Evolutionary conservation across 2,888 invertebrate genomes (phyloP).

Genomic region (Aphodius sticticus): DNA sequence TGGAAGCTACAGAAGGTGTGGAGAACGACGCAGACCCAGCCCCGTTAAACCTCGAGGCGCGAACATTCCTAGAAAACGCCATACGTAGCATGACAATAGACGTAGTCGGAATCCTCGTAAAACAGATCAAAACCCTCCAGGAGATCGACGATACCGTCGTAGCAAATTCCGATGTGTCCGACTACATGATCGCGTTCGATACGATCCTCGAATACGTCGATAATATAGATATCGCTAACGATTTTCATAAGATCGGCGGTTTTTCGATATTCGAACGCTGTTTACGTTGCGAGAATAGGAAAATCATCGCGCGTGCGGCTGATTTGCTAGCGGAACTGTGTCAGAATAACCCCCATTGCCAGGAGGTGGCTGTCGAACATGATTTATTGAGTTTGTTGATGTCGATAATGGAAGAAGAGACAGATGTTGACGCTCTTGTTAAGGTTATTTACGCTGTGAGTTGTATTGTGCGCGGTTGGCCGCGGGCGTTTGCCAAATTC

Average conservation of each 20-base stretch:
- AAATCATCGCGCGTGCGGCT: slow-evolving; percentile 71
- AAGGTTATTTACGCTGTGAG: slow-evolving; percentile 84
- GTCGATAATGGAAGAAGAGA: slow-evolving; percentile 64
- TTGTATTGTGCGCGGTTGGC: slow-evolving; percentile 73
- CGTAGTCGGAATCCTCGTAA: slow-evolving; percentile 71
- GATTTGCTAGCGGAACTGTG: slow-evolving; percentile 79
- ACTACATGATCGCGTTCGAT: slow-evolving; percentile 71
- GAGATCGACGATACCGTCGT: slow-evolving; percentile 59
- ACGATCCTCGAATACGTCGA: slow-evolving; percentile 74
- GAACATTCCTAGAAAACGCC: slow-evolving; percentile 75
- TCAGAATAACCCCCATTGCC: slow-evolving; percentile 88
- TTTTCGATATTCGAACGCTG: slow-evolving; percentile 76
- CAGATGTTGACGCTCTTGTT: slow-evolving; percentile 67
- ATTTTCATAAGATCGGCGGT: slow-evolving; percentile 87
- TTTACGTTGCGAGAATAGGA: slow-evolving; percentile 67
- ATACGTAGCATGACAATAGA: slow-evolving; percentile 75
- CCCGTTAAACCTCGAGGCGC: slow-evolving; percentile 74
- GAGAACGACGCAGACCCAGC: slow-evolving; percentile 61
- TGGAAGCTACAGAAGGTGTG: slow-evolving; percentile 74
- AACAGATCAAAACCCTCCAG: slow-evolving; percentile 67
- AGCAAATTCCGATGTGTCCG: slow-evolving; percentile 64
- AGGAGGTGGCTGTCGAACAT: slow-evolving; percentile 72
- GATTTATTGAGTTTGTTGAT: slow-evolving; percentile 72
- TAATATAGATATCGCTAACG: slow-evolving; percentile 81
- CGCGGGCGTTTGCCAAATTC: slow-evolving; percentile 69